Percentiles rank a stretch among this genome's conserved stretches.
Conservation (phyloP, 35 echinoderm and acorn worm species). For the Nesometra sesokonis region DNA sequence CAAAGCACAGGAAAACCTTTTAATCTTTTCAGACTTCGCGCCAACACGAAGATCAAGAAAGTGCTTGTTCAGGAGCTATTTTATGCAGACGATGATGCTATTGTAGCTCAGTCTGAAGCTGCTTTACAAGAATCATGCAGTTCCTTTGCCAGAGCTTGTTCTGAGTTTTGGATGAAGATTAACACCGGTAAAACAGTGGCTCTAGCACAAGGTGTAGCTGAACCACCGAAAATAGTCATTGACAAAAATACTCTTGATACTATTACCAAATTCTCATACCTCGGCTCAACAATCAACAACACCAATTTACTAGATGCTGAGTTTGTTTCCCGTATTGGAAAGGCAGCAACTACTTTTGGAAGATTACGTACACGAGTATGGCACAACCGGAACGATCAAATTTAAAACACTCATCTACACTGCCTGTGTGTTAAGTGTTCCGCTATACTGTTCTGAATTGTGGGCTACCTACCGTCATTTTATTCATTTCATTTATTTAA, state of each 20-base stretch:
- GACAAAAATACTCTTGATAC: background rate
- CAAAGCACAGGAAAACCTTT: too few species aligned
- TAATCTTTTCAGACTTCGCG: too few species aligned
- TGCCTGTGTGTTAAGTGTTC: background rate
- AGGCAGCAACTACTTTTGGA: constrained; percentile 9
- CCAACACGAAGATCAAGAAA: too few species aligned
- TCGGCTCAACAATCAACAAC: constrained; percentile 1
- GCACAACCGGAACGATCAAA: constrained; percentile 8
- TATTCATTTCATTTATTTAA: too few species aligned
- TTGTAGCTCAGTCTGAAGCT: too few species aligned
- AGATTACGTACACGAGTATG: background rate
- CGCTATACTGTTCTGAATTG: background rate
- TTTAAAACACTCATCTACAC: background rate
- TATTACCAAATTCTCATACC: background rate
- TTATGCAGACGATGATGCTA: too few species aligned
- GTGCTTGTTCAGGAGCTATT: too few species aligned
- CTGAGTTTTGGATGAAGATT: too few species aligned
- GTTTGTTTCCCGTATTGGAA: background rate
- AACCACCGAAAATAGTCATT: background rate
- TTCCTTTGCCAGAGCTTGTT: background rate
- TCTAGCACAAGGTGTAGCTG: too few species aligned
- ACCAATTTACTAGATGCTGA: constrained; percentile 17
- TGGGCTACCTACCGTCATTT: background rate
- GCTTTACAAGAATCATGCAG: too few species aligned
- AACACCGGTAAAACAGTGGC: too few species aligned